phyloP scores from a whole-genome alignment of 2,113 vertebrate species.

The Grammomys surdaster region DNA sequence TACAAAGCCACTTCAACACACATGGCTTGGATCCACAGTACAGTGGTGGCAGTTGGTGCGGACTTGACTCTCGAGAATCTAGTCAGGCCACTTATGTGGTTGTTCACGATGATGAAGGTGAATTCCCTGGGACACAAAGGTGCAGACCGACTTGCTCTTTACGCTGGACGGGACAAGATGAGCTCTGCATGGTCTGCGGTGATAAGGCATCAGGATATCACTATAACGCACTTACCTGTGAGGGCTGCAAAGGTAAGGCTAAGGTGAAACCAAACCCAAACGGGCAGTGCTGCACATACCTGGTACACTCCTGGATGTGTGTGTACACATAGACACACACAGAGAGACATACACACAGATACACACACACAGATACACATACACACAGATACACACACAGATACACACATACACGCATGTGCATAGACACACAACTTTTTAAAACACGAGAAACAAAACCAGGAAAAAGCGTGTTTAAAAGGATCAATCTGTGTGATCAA shows the following conservation, averaged over 20 bases:
- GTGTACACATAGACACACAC: background rate
- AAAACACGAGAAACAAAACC: conserved; percentile 15
- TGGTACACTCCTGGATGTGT: too few relatives aligned
- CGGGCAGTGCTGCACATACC: too few relatives aligned
- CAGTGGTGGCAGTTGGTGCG: conserved; percentile 79
- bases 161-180: conserved; percentile 91
- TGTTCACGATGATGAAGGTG: conserved; percentile 70
- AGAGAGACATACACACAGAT: background rate
- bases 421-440: background rate
- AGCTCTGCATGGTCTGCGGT: conserved; percentile 95
- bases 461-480: background rate
- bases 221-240: conserved; percentile 97
- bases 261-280: conserved; percentile 1
- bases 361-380: background rate
- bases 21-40: conserved; percentile 89
- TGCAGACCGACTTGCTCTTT: conserved; percentile 86
- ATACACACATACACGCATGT: background rate
- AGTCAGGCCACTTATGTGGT: conserved; percentile 83
- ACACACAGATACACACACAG: background rate
- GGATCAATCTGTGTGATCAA: background rate
- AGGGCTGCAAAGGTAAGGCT: conserved; percentile 96
- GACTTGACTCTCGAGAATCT: conserved; percentile 84
- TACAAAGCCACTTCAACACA: conserved; percentile 87
- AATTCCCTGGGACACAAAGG: conserved; percentile 87
- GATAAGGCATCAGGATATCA: conserved; percentile 97